These are phyloP conservation scores for Amiota communis DNA, from an alignment of 2,888 invertebrate genomes.

Conservation along the genomic window DNA sequence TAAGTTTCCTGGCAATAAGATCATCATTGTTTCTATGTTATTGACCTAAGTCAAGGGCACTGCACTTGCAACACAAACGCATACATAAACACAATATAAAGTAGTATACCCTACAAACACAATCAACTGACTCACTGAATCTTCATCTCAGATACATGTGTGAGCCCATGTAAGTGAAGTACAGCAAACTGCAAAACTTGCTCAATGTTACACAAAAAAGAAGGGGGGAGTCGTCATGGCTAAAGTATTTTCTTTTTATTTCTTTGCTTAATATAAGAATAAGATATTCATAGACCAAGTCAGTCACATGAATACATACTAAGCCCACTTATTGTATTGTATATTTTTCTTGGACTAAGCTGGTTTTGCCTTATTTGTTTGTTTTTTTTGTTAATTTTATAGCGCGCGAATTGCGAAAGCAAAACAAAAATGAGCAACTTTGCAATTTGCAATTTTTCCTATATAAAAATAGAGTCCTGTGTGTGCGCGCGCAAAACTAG, in stretches of 20 bases:
- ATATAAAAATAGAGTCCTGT: slow-evolving; percentile 17
- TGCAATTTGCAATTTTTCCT: not conserved
- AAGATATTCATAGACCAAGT: not conserved
- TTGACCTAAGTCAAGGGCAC: slow-evolving; percentile 69
- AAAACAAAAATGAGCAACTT: slow-evolving; percentile 15
- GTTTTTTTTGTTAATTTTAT: too few species aligned
- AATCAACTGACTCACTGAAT: too few species aligned
- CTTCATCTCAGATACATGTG: too few species aligned
- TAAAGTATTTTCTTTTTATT: slow-evolving; percentile 15
- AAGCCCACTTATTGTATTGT: not conserved
- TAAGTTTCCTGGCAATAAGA: not conserved
- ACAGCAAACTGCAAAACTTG: too few species aligned
- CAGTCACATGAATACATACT: not conserved
- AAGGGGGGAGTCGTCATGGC: not conserved
- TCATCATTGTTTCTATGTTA: slow-evolving; percentile 47
- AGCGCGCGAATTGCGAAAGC: slow-evolving; percentile 25
- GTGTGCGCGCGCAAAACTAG: slow-evolving; percentile 20
- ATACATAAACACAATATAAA: too few species aligned
- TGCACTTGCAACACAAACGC: slow-evolving; percentile 51
- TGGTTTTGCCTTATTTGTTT: not conserved
- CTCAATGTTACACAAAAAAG: too few species aligned
- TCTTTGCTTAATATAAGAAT: not conserved
- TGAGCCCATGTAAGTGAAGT: too few species aligned
- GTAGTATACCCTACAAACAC: too few species aligned
- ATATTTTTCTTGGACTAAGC: too few species aligned